Conservation (phyloP, 2,888 invertebrate genomes). For the Acanthosepion pharaonis region DNA sequence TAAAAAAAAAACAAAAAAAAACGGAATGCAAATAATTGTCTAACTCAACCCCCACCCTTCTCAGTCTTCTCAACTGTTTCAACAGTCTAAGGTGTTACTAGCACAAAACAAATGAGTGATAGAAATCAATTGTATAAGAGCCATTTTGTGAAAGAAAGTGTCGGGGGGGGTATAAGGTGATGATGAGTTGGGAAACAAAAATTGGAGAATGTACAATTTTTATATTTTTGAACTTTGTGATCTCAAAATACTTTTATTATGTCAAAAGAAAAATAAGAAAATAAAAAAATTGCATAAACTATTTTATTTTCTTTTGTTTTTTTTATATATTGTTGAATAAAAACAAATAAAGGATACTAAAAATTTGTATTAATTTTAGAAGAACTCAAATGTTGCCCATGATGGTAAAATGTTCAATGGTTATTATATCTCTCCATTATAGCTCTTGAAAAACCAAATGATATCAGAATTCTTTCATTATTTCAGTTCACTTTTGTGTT, state of each 20-base stretch:
- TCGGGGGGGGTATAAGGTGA: not conserved
- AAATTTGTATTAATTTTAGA: too few relatives aligned
- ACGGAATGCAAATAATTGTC: too few relatives aligned
- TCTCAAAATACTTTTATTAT: slow-evolving; percentile 16
- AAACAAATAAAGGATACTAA: too few relatives aligned
- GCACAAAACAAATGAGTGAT: slow-evolving; percentile 33
- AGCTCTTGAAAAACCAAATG: too few relatives aligned
- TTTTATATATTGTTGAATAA: not conserved
- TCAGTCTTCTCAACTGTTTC: not conserved
- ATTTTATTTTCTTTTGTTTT: not conserved
- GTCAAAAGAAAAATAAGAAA: not conserved
- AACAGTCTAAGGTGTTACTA: slow-evolving; percentile 33
- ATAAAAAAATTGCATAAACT: not conserved
- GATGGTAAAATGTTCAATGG: too few relatives aligned
- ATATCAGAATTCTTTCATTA: too few relatives aligned
- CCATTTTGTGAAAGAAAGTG: not conserved
- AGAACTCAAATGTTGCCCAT: too few relatives aligned
- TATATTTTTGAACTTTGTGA: slow-evolving; percentile 33
- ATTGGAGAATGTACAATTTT: not conserved
- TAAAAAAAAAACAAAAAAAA: too few relatives aligned
- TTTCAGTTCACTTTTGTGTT: too few relatives aligned
- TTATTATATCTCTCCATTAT: too few relatives aligned
- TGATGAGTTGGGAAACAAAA: not conserved
- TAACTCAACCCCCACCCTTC: not conserved
- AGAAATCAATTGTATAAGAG: not conserved